Evolutionary conservation across 2,888 invertebrate species (phyloP).

Genomic region (Diploptera punctata): DNA sequence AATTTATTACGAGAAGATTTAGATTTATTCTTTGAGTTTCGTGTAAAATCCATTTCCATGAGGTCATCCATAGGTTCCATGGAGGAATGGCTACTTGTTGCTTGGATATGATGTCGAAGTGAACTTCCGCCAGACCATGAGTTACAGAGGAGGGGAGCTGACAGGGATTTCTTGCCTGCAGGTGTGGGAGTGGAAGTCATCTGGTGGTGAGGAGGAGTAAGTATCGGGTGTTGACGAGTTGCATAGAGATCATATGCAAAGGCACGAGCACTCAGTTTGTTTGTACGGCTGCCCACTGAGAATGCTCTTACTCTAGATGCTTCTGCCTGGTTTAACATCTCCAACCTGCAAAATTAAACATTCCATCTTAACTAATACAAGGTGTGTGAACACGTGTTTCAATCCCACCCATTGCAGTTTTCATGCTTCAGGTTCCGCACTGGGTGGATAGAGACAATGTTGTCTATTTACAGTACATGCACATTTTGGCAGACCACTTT

Average conservation of each 20-base stretch:
- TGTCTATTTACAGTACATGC: no score
- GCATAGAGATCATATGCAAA: slow-evolving; percentile 12
- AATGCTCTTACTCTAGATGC: slow-evolving; percentile 72
- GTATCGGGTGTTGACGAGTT: slow-evolving; percentile 41
- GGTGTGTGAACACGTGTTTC: no score
- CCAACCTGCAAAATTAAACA: slow-evolving; percentile 50
- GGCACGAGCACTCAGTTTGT: slow-evolving; percentile 53
- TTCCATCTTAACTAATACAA: no score
- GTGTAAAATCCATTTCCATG: slow-evolving; percentile 81
- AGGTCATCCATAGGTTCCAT: slow-evolving; percentile 73
- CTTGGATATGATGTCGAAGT: slow-evolving; percentile 49
- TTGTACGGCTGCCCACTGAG: slow-evolving; percentile 74
- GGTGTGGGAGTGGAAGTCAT: slow-evolving; percentile 50
- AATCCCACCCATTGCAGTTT: no score
- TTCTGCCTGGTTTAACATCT: slow-evolving; percentile 48
- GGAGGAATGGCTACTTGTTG: slow-evolving; percentile 53
- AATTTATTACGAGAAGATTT: slow-evolving; percentile 14
- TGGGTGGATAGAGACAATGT: no score
- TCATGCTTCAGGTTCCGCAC: no score
- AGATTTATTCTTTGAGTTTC: slow-evolving; percentile 42
- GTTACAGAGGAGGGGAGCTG: slow-evolving; percentile 70
- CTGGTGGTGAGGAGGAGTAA: slow-evolving; percentile 44
- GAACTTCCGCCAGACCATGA: slow-evolving; percentile 50
- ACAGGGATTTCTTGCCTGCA: slow-evolving; percentile 55
- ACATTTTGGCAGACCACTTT: no score